Evolutionary conservation across 1,140 invertebrate species (phyloP).

Genomic region (Bombus turneri): DNA sequence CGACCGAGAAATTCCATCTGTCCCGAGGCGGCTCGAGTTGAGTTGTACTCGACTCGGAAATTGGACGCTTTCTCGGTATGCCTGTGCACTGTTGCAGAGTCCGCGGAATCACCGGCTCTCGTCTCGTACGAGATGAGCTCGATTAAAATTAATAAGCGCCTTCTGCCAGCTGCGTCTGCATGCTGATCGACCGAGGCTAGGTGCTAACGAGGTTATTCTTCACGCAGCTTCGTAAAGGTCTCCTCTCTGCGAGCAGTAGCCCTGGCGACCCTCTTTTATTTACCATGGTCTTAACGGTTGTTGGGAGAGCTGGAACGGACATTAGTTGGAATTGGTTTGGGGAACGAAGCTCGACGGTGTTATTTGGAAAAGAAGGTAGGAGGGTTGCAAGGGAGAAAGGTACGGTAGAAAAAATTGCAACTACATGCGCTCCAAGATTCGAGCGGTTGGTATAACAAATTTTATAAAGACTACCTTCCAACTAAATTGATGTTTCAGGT

Average conservation of each 20-base stretch:
- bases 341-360: background rate
- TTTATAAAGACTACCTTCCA: too few species aligned
- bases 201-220: conserved; percentile 65
- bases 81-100: conserved; percentile 25
- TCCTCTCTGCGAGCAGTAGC: background rate
- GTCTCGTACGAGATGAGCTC: conserved; percentile 8
- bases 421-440: too few species aligned
- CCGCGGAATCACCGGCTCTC: background rate
- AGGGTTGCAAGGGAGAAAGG: background rate
- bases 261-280: conserved; percentile 26
- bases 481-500: too few species aligned
- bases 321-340: too few species aligned
- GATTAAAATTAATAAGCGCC: conserved; percentile 66
- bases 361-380: background rate
- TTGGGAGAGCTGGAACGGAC: background rate
- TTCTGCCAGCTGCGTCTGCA: conserved; percentile 39
- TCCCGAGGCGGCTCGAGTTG: conserved; percentile 18
- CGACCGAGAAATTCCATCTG: conserved; percentile 59
- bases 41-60: conserved; percentile 29
- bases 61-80: conserved; percentile 44
- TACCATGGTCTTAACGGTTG: conserved; percentile 47
- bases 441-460: too few species aligned
- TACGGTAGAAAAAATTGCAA: too few species aligned
- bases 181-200: conserved; percentile 49
- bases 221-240: conserved; percentile 1